Evolutionary conservation across 2,113 vertebrate genomes (phyloP), one percentile per base, ranked within the genome.

Genomic region (Pontoporia blainvillei): DNA sequence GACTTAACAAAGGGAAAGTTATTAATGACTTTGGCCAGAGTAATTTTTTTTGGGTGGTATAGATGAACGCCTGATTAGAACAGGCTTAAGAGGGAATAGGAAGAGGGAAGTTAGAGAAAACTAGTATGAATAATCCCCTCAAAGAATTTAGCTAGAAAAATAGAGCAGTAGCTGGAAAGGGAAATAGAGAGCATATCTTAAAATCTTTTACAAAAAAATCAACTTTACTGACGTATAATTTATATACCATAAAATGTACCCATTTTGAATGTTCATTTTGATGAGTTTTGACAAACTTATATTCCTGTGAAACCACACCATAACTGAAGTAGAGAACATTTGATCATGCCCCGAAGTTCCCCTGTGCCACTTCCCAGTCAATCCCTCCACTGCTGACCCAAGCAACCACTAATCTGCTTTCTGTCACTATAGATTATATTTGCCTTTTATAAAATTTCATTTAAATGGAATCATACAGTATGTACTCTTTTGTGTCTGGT

Each of bases 251-350:
- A 82, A 81, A 87, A 69, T 79, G 69, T 61, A 41, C 41, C 61
- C 75, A 97, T 92, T 96, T 73, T 64, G 73, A 91, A 66, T 92
- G 91, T 96, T 94, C 69, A 71, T 96, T 95, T 87, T 92, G 73
- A 95, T 97, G 79, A 91, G 27, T 91, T 97, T 93, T 96, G 96
- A 95, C 94, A 96, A 96, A 94, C 95, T 46, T 46, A 64, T 90
- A 91, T 88, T 59, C 12, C 57, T 39, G 0, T 93, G 76, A 96
- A 97, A 92, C 91, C 79, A 95, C 87, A 92, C 73, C 21, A 39
- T 86, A 59, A 79, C 71, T 79, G 49, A 96, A 79, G 93, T 17
- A 61, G 17, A 86, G 21, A 86, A 66, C 39, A 39, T 95, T 91
- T 92, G 84, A 52, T 90, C 73, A 90, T 52, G 21, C 34, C 34